Base-by-base conservation (phyloP, 2,888 invertebrate genomes). In the Ochropleura plecta region DNA sequence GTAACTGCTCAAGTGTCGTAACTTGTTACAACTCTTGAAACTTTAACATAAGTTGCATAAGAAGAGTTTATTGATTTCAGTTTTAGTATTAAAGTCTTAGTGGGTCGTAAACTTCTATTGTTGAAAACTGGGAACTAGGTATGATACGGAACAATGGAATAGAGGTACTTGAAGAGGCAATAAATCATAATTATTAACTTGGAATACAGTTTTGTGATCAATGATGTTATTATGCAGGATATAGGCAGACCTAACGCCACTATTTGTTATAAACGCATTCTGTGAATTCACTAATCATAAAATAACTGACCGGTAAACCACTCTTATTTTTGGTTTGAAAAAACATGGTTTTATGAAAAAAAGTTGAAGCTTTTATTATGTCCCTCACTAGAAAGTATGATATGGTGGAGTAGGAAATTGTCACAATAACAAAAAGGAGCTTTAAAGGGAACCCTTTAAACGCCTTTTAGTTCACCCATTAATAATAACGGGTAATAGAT, bases 31-130 rank as follows among this genome's bases (percentile, higher is more conserved):
- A 62, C 48, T 72, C 55, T 64, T 67, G 69, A 67, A 69, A 69
- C 55, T 80, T 80, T 70, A 75, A 68, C 83, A 63, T 85, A 79
- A 78, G 65, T 85, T 85, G 64, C 69, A n/a, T 73, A 67, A 67
- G 72, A 72, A 65, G 42, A 49, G 46, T 55, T 85, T 68, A 78
- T 82, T 70, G 78, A 75, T 85, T 78, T 78, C 66, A 82, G 71
- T 69, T 71, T 46, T 69, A 75, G 60, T 64, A 55, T 65, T 77
- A 51, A 57, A 53, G 57, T 67, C 8, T 63, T 51, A 62, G 57
- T 59, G 44, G 42, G 20, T 79, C 64, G 62, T 62, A 66, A 81
- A 75, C 14, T 55, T 40, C 44, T 75, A 46, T 66, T 74, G 62
- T 63, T 62, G 40, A 5, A 6, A 48, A 60, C 48, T 73, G 30